A percentile compares a stretch with the other conserved stretches of the same genome.
Conservation (phyloP, 2,797 vertebrate genomes). For the Apogon hyalosoma region DNA sequence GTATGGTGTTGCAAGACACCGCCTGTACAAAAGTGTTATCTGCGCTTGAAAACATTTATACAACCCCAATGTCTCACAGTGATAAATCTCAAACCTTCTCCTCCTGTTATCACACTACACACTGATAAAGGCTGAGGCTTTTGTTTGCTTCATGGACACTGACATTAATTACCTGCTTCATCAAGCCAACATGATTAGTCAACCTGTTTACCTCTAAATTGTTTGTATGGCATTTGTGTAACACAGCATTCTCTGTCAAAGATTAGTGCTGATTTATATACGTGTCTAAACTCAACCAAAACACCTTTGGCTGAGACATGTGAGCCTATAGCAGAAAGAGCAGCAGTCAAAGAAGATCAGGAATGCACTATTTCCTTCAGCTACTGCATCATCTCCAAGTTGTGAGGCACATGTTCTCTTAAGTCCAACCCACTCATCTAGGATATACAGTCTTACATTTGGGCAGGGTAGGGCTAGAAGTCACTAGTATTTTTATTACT, state of each 20-base stretch:
- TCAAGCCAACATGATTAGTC: too few relatives aligned
- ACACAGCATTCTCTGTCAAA: too few relatives aligned
- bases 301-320: slow-evolving; percentile 40
- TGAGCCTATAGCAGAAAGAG: slow-evolving; percentile 15
- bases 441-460: slow-evolving; percentile 29
- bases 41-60: slow-evolving; percentile 17
- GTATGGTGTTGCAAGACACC: slow-evolving; percentile 32
- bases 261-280: slow-evolving; percentile 22
- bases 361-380: too few relatives aligned
- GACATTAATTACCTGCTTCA: too few relatives aligned
- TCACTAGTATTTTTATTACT: slow-evolving; percentile 68
- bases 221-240: too few relatives aligned
- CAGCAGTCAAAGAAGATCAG: too few relatives aligned
- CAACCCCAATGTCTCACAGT: background rate
- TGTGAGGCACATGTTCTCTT: slow-evolving; percentile 40
- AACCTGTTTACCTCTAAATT: too few relatives aligned
- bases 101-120: slow-evolving; percentile 24
- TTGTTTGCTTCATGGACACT: too few relatives aligned
- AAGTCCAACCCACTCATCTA: slow-evolving; percentile 38
- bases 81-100: slow-evolving; percentile 15
- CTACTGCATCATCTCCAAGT: slow-evolving; percentile 19
- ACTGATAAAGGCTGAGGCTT: too few relatives aligned
- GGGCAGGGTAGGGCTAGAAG: slow-evolving; percentile 30
- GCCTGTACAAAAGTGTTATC: slow-evolving; percentile 38
- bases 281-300: slow-evolving; percentile 43